Base-by-base conservation (phyloP, 2,797 vertebrate genomes). In the Sphaeramia orbicularis region DNA sequence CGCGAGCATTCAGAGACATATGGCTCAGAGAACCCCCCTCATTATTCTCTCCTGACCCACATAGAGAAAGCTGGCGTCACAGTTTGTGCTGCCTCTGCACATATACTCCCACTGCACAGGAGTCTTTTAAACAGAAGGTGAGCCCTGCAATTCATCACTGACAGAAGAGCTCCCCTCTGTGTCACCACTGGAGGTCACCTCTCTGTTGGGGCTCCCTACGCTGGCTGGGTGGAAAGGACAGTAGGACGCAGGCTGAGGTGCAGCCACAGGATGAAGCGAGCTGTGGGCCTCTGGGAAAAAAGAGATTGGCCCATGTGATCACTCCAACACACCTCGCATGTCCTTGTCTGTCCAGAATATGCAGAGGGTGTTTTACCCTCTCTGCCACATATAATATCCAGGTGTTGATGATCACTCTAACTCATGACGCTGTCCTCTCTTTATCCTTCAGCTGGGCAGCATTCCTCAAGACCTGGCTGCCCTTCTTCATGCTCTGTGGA, bases 401-500 rank as follows among this genome's bases (percentile, higher is more conserved):
- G 59, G 42, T 80, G 71, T 69, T 71, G 21, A 52, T 52, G 30
- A 56, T 45, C 37, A 15, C 65, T 30, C 79, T 88, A 73, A 76
- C 76, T 61, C 36, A 38, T 24, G 32, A 35, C 3, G 15, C 67
- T 71, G 37, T 42, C 42, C 62, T 76, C 38, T 71, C 37, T 81
- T 36, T 71, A 0, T 81, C 69, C 80, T 86, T 72, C 92, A 99
- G 98, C 76, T 81, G 95, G 53, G 94, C 94, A 3, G 96, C 95
- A 0, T 95, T 98, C 72, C 92, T 99, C 88, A 98, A 98, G 92
- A 99, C 97, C 72, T 99, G 97, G 97, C 93, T 99, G 41, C 97
- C 98, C 49, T 99, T 97, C 74, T 14, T 96, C 30, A 95, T 99
- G 78, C 86, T 99, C 61, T 83, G 93, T 70, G 96, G 96, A 36